phyloP scores from a whole-genome alignment of 2,888 invertebrate species.

The Phrixothrix hirtus region DNA sequence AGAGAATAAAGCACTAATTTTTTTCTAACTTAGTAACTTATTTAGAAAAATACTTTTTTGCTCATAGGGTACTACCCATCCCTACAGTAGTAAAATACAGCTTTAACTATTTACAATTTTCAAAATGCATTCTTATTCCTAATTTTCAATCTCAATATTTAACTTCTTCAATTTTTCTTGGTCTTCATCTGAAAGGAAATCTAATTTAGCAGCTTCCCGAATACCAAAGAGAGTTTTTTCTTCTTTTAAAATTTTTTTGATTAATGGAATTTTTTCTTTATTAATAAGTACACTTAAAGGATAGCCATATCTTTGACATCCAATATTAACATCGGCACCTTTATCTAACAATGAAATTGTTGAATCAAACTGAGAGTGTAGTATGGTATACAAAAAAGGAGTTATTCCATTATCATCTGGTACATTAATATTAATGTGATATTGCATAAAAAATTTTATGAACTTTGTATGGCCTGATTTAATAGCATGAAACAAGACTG shows the following conservation, averaged over 20 bases:
- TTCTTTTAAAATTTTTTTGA: slow-evolving; percentile 10
- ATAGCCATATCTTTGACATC: neutral
- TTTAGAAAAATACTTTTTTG: neutral
- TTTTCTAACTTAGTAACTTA: no score
- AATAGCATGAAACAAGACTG: slow-evolving; percentile 16
- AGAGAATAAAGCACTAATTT: no score
- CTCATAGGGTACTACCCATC: no score
- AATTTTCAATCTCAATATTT: no score
- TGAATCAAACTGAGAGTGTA: neutral
- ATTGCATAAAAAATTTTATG: slow-evolving; percentile 7
- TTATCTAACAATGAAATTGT: slow-evolving; percentile 8
- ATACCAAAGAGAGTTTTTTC: neutral
- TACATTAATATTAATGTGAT: slow-evolving; percentile 16
- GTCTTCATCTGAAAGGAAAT: neutral
- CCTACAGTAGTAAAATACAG: no score
- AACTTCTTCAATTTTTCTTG: neutral
- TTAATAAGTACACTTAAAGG: slow-evolving; percentile 15
- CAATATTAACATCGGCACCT: slow-evolving; percentile 14
- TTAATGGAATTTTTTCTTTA: slow-evolving; percentile 1
- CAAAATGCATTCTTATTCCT: no score
- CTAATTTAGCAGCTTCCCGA: neutral
- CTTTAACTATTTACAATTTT: no score
- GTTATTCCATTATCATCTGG: slow-evolving; percentile 13
- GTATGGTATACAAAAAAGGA: slow-evolving; percentile 14
- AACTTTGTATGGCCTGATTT: slow-evolving; percentile 6